Evolutionary conservation across 2,113 vertebrate genomes (phyloP).

Genomic region (Perca schrenkii): DNA sequence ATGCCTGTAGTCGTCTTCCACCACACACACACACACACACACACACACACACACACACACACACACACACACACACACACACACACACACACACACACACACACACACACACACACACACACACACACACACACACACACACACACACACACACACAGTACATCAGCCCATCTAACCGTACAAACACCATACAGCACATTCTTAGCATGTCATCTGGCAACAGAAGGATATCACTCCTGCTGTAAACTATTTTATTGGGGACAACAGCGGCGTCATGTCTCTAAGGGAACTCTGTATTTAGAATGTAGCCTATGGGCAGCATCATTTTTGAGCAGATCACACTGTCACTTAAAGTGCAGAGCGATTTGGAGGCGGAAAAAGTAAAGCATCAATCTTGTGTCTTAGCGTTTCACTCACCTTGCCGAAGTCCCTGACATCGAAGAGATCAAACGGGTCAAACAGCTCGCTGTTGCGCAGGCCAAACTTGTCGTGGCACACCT

Average conservation of each 20-base stretch:
- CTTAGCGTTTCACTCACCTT: conserved; percentile 89
- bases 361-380: not conserved
- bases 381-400: not conserved
- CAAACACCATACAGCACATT: conserved; percentile 4
- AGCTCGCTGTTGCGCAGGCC: conserved; percentile 95
- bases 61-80: not conserved
- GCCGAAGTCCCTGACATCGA: conserved; percentile 97
- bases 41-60: not conserved
- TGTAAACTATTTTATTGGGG: conserved; percentile 1
- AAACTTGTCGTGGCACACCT: conserved; percentile 97
- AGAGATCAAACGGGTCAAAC: conserved; percentile 98
- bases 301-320: not conserved
- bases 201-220: conserved; percentile 18
- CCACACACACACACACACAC: not conserved
- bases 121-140: too few species aligned
- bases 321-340: not conserved
- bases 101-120: too few species aligned
- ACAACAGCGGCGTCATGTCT: conserved; percentile 33
- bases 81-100: not conserved
- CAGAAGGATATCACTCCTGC: not conserved
- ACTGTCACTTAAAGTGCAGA: not conserved
- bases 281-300: not conserved
- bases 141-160: not conserved
- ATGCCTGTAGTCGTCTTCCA: not conserved
- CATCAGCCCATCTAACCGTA: not conserved